phyloP scores from a whole-genome alignment of 1,140 invertebrate species.

The Brachionus manjavacas region DNA sequence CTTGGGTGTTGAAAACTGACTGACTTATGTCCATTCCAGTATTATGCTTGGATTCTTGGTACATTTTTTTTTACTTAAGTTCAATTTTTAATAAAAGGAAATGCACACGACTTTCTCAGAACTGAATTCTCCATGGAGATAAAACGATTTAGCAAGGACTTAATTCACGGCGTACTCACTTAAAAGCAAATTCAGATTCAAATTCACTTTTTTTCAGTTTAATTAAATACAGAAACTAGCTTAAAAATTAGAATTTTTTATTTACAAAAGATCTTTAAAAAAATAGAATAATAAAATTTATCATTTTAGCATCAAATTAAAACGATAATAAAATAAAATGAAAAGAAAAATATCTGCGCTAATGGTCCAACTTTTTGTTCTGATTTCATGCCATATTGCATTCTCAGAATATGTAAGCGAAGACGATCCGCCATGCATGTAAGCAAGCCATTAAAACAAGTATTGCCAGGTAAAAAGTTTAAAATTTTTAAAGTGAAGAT shows the following conservation, averaged over 20 bases:
- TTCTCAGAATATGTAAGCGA: conserved; percentile 24
- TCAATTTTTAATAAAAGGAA: not conserved
- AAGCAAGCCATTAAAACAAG: not conserved
- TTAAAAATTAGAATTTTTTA: not conserved
- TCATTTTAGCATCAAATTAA: not conserved
- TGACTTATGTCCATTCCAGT: not conserved
- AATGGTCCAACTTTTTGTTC: not conserved
- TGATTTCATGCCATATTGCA: not conserved
- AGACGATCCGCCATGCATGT: conserved; percentile 14
- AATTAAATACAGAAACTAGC: not conserved
- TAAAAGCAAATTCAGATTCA: not conserved
- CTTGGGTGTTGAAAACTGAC: not conserved
- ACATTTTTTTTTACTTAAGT: not conserved
- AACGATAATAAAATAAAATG: not conserved
- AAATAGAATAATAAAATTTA: not conserved
- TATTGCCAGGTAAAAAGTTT: not conserved
- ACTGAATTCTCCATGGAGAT: not conserved
- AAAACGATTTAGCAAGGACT: not conserved
- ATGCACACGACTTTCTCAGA: not conserved
- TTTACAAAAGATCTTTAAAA: not conserved
- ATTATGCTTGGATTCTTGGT: not conserved
- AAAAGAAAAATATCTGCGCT: not conserved
- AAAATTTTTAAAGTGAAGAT: not conserved
- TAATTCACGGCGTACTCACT: not conserved
- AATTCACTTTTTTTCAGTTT: not conserved